These are phyloP conservation scores for Xanthostigma xanthostigma DNA, from an alignment of 2,888 invertebrate genomes.

Conservation along the genomic window DNA sequence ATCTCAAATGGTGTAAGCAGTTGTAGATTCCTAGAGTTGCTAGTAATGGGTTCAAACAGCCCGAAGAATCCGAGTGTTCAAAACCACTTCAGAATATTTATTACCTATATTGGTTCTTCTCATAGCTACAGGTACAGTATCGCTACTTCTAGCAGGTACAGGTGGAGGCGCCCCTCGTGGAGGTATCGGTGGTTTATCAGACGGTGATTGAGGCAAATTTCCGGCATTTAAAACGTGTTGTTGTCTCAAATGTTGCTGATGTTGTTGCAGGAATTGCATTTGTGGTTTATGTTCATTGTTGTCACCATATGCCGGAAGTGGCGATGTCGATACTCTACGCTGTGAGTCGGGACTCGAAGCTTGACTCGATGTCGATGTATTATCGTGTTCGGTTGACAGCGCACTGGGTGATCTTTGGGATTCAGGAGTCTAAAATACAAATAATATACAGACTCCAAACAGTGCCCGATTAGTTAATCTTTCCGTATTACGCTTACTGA, in stretches of 20 bases:
- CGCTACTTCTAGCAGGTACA: constrained; percentile 28
- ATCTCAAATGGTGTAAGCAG: too few species aligned
- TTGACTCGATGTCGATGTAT: constrained; percentile 37
- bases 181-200: constrained; percentile 40
- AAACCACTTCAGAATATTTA: not conserved
- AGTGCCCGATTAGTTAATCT: too few species aligned
- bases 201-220: constrained; percentile 18
- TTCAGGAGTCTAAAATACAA: constrained; percentile 1
- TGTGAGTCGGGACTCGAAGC: constrained; percentile 38
- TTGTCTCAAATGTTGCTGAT: constrained; percentile 22
- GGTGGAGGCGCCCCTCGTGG: constrained; percentile 43
- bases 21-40: too few species aligned
- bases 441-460: not conserved
- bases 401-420: constrained; percentile 26
- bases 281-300: constrained; percentile 29
- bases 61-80: too few species aligned
- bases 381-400: constrained; percentile 24
- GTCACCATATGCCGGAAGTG: constrained; percentile 14
- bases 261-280: constrained; percentile 35
- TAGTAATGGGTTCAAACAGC: too few species aligned
- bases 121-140: constrained; percentile 17
- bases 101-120: constrained; percentile 21
- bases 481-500: too few species aligned
- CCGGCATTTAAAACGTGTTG: constrained; percentile 9
- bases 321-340: constrained; percentile 24